Conservation (phyloP, 2,113 vertebrate genomes). For the Haliaeetus leucogaster region DNA sequence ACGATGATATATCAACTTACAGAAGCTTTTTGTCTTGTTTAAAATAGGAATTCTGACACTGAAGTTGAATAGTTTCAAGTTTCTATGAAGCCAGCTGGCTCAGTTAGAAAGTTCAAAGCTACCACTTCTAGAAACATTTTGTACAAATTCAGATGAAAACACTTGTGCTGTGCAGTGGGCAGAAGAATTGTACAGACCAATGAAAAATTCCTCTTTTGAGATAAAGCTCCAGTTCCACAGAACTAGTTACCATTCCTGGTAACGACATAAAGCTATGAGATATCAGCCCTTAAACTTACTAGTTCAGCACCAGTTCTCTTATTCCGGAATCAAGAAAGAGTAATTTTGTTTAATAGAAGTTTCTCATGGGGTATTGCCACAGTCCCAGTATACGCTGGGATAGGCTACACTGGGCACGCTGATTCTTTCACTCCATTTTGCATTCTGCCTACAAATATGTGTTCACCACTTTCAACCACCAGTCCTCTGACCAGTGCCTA, state of each 20-base stretch:
- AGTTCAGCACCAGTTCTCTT: background rate
- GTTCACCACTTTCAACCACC: background rate
- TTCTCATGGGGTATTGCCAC: background rate
- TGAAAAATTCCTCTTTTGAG: background rate
- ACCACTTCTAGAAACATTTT: background rate
- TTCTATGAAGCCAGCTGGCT: background rate
- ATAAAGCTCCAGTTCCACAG: background rate
- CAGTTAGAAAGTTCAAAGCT: background rate
- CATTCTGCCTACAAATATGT: background rate
- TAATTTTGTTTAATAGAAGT: background rate
- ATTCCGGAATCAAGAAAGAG: background rate
- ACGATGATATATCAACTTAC: rapidly evolving
- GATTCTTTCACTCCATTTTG: background rate
- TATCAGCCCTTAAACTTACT: background rate
- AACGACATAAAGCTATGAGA: background rate
- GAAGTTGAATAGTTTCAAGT: background rate
- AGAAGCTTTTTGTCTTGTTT: background rate
- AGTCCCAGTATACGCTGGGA: background rate
- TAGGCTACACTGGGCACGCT: background rate
- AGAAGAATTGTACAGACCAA: background rate
- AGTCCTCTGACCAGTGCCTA: background rate
- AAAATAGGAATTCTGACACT: background rate
- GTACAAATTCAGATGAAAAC: background rate
- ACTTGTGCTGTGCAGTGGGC: background rate
- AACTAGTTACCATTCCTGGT: background rate